Percentiles rank a stretch among this genome's conserved stretches.
Evolutionary conservation across 1,140 invertebrate species (phyloP).

Genomic region (Lepidurus packardi): DNA sequence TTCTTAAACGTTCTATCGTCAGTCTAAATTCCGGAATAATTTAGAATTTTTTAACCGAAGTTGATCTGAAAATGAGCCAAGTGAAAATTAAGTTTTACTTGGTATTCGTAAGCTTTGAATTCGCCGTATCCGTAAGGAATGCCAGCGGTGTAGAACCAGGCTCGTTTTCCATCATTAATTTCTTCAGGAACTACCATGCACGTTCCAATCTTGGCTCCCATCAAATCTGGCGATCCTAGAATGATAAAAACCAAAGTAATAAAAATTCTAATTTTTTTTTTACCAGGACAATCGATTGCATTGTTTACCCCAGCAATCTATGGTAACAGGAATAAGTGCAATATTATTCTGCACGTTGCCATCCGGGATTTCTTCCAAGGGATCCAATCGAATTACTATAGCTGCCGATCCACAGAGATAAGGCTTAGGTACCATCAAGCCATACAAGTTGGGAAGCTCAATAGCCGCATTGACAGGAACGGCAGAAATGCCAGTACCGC

Average conservation of each 20-base stretch:
- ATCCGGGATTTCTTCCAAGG: neutral
- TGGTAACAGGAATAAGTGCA: constrained; percentile 11
- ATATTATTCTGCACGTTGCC: neutral
- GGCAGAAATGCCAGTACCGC: neutral
- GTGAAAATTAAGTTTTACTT: neutral
- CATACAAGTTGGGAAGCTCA: neutral
- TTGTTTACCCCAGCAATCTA: constrained; percentile 28
- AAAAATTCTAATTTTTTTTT: neutral
- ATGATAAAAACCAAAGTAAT: neutral
- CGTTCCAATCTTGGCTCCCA: constrained; percentile 9
- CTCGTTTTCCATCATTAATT: neutral
- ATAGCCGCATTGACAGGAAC: neutral
- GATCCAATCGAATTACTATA: constrained; percentile 7
- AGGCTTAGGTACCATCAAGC: neutral
- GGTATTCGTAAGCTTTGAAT: neutral
- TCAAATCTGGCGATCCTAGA: neutral
- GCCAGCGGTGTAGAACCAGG: constrained; percentile 1
- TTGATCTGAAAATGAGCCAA: no score
- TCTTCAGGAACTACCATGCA: constrained; percentile 7
- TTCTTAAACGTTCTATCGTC: neutral
- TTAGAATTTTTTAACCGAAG: neutral
- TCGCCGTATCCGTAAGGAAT: neutral
- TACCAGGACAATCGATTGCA: neutral
- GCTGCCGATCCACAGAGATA: neutral
- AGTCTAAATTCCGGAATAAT: neutral